Conservation (phyloP, 2,113 vertebrate species). For the Corythornis vintsioides region DNA sequence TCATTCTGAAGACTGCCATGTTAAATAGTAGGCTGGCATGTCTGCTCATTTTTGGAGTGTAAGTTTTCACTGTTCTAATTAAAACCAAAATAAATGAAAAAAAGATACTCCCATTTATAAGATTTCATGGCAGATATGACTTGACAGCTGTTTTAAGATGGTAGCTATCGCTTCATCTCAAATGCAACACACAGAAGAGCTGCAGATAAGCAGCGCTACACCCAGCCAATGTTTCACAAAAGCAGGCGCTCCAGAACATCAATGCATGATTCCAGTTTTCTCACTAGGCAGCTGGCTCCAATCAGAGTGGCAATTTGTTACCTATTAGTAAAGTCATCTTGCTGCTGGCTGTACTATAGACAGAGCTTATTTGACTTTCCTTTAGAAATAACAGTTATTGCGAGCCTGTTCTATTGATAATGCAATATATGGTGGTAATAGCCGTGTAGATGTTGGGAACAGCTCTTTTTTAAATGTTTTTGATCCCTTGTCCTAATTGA, state of each 20-base stretch:
- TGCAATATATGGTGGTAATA: background rate
- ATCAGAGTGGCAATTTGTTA: constrained; percentile 45
- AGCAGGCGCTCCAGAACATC: background rate
- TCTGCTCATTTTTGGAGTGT: background rate
- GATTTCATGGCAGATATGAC: background rate
- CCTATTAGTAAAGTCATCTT: constrained; percentile 49
- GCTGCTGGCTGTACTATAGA: constrained; percentile 14
- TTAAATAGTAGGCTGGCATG: background rate
- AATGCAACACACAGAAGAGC: background rate
- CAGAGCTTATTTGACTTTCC: constrained; percentile 10
- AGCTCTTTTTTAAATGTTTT: background rate
- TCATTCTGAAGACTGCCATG: background rate
- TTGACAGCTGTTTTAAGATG: constrained; percentile 19
- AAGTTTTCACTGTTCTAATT: background rate
- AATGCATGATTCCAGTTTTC: constrained; percentile 3
- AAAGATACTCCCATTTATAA: background rate
- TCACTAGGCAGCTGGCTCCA: constrained; percentile 9
- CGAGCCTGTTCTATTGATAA: background rate
- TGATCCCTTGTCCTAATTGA: background rate
- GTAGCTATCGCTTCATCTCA: background rate
- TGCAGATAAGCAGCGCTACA: background rate
- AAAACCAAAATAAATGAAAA: background rate
- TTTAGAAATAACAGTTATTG: background rate
- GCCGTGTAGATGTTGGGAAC: background rate
- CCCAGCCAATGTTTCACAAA: background rate